Evolutionary conservation across 2,888 invertebrate genomes (phyloP).

Genomic region (Aphodius granarius): DNA sequence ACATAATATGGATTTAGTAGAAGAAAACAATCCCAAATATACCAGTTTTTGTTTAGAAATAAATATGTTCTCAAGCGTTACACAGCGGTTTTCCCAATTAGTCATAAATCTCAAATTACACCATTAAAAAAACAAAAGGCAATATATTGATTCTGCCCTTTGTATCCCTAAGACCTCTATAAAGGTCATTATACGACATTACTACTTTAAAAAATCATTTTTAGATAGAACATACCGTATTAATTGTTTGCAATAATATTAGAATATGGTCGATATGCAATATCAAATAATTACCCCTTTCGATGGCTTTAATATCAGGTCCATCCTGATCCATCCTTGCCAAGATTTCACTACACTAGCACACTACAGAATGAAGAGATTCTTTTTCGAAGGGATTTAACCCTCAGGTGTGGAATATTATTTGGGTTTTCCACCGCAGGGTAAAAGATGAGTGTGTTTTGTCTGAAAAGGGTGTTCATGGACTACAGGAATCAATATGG

Average conservation of each 20-base stretch:
- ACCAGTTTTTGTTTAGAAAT: too few species aligned
- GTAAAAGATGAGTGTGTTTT: conserved; percentile 35
- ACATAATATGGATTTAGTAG: not conserved
- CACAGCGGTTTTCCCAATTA: not conserved
- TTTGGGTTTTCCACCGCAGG: conserved; percentile 27
- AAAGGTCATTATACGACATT: not conserved
- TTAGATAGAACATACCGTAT: too few species aligned
- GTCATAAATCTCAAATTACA: not conserved
- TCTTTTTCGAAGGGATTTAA: conserved; percentile 29
- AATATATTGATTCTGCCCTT: not conserved
- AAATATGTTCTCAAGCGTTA: too few species aligned
- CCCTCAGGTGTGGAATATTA: conserved; percentile 31
- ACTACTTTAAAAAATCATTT: not conserved
- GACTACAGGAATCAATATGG: conserved; percentile 38
- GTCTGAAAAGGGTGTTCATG: conserved; percentile 38
- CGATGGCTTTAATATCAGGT: conserved; percentile 62
- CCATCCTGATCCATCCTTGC: conserved; percentile 59
- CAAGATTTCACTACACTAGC: conserved; percentile 26
- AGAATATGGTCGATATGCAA: not conserved
- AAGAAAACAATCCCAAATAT: too few species aligned
- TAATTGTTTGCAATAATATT: too few species aligned
- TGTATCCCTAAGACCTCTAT: not conserved
- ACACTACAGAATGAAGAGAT: conserved; percentile 25
- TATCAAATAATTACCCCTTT: conserved; percentile 51
- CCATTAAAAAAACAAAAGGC: not conserved